Evolutionary conservation across 2,888 invertebrate species (phyloP), one percentile per base, ranked within the genome.

Genomic region (Scaeva pyrastri): DNA sequence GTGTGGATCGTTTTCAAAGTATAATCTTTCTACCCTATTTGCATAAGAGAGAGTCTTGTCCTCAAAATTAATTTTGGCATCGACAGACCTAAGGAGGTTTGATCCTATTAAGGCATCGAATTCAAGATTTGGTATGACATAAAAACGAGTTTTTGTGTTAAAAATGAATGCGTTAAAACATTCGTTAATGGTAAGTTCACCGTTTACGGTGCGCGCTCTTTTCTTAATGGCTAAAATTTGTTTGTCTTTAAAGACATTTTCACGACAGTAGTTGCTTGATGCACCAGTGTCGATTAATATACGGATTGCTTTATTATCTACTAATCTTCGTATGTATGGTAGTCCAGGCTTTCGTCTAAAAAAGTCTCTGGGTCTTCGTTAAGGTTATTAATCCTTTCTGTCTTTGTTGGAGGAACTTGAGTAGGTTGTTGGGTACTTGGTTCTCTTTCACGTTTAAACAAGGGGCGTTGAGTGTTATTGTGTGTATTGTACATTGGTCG

Each of bases 111-210:
- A 60, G 39, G 58, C 55, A 12, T 83, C 78, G 31, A 36, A 72
- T 78, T 83, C 70, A 36, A 84, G 14, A 43, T 71, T n/a, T 73
- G 16, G 64, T n/a, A n/a, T 21, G 39, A 77, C 72, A 45, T 79
- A 26, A 72, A 72, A 72, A 31, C 66, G 60, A 64, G 36, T 39
- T 58, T 48, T 79, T 26, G 31, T 8, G 19, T 64, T 68, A 1
- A 85, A 66, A 66, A 85, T 71, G 39, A 39, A 56, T 66, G 62
- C 41, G 14, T 77, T 60, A 36, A 60, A 48, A 48, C 50, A 79
- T 58, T 70, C 36, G n/a, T 12, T 60, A 23, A 77, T 77, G 7
- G 36, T 70, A 10, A 70, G 26, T 11, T 56, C 56, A n/a, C 56
- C 31, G 31, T 31, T 56, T 31, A 56, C 56, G 14, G 56, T 56